These are phyloP conservation scores for Polyergus mexicanus DNA, from an alignment of 1,140 invertebrate species.

Conservation along the genomic window DNA sequence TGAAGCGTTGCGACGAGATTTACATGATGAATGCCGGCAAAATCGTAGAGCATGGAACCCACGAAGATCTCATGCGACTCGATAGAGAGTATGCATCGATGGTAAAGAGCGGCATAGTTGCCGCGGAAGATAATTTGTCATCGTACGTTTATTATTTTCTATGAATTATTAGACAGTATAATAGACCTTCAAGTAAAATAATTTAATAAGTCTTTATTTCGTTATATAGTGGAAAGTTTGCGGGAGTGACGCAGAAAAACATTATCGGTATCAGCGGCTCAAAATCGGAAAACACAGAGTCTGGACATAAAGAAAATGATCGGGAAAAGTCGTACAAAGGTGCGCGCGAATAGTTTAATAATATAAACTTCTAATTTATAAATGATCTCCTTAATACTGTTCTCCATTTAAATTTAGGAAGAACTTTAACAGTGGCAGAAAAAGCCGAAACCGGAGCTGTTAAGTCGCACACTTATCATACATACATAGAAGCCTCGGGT, in stretches of 20 bases:
- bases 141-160: slow-evolving; percentile 27
- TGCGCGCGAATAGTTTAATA: neutral
- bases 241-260: neutral
- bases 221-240: slow-evolving; percentile 8
- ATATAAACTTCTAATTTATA: neutral
- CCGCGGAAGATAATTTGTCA: slow-evolving; percentile 18
- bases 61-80: slow-evolving; percentile 88
- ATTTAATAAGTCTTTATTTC: neutral
- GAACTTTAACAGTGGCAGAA: slow-evolving; percentile 83
- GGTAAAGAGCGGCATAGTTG: slow-evolving; percentile 67
- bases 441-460: slow-evolving; percentile 85
- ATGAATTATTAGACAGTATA: neutral
- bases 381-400: neutral
- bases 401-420: slow-evolving; percentile 40
- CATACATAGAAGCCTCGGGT: slow-evolving; percentile 89
- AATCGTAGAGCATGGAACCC: slow-evolving; percentile 90
- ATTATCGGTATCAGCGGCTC: neutral
- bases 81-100: slow-evolving; percentile 88
- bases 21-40: slow-evolving; percentile 88
- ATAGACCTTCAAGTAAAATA: neutral
- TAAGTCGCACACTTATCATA: slow-evolving; percentile 84
- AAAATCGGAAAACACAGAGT: neutral
- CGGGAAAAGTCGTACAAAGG: slow-evolving; percentile 47
- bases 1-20: slow-evolving; percentile 88
- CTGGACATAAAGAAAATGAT: neutral